Evolutionary conservation across 1,140 invertebrate species (phyloP), one percentile per base, ranked within the genome.

Genomic region (Trachymyrmex cornetzi): DNA sequence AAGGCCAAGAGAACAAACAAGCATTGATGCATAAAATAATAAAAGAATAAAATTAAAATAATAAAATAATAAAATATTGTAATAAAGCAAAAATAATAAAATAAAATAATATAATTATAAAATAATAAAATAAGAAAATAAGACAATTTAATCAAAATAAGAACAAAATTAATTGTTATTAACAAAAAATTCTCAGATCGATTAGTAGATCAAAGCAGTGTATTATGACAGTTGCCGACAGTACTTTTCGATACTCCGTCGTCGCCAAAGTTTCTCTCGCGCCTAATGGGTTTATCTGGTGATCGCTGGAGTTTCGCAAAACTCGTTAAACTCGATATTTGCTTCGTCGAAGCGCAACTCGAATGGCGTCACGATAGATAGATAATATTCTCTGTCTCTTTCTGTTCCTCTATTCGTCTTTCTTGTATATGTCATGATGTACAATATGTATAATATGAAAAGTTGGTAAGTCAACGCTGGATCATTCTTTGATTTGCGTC

Each of bases 161-260:
- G 9, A 44, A 44, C 9, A 12, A 9, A 44, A 44, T 44, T 44
- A 44, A 57, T 16, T 22, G 48, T 38, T 38, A 22, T 79, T n/a
- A 27, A 50, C 4, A 63, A 34, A 22, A 19, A 50, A 16, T 16
- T 61, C n/a, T 48, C 11, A 59, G n/a, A 30, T 53, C 27, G 24
- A 9, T 27, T 27, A n/a, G 19, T 44, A 19, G 24, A 19, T 69
- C 16, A 22, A 27, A 71, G 57, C 22, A 55, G 16, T 11, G 16
- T 11, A 84, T 84, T 84, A 75, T 75, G 69, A 75, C 24, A 44
- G 24, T 11, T 34, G 22, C 22, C 55, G 24, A 50, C 38, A 34
- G 59, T 84, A 84, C 69, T 89, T 90, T 89, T 77, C 77, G 85
- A 89, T 90, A 86, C 80, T 87, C 71, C 57, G 27, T 24, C 57